Evolutionary conservation across 2,113 vertebrate genomes (phyloP).

Genomic region (Empidonax traillii): DNA sequence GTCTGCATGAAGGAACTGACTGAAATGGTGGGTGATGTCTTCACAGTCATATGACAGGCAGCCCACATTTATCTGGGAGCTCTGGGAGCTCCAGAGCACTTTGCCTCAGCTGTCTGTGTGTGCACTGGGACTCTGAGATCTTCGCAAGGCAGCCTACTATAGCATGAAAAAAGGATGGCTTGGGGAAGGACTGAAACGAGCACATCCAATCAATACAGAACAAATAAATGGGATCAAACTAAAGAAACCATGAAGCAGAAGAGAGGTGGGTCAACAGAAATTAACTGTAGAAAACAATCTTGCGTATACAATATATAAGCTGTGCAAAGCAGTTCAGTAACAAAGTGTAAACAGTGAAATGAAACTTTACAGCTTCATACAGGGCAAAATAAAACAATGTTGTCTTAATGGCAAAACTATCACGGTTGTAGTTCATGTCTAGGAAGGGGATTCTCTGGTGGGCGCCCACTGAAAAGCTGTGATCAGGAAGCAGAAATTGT

Average conservation of each 20-base stretch:
- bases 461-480: neutral
- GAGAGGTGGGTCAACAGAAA: neutral
- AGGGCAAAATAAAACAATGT: neutral
- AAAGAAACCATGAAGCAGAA: neutral
- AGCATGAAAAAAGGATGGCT: neutral
- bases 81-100: neutral
- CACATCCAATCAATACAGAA: neutral
- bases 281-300: neutral
- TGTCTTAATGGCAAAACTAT: neutral
- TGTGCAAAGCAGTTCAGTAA: neutral
- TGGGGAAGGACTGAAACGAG: neutral
- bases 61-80: neutral
- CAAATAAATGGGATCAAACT: neutral
- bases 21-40: neutral
- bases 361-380: neutral
- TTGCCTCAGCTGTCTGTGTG: fast-evolving
- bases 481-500: neutral
- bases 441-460: neutral
- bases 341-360: neutral
- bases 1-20: neutral
- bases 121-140: neutral
- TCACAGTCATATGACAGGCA: neutral
- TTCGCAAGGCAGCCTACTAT: neutral
- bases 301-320: neutral
- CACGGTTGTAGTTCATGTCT: neutral